Evolutionary conservation across 2,888 invertebrate species (phyloP).

Genomic region (Rhyacophila evoluta): DNA sequence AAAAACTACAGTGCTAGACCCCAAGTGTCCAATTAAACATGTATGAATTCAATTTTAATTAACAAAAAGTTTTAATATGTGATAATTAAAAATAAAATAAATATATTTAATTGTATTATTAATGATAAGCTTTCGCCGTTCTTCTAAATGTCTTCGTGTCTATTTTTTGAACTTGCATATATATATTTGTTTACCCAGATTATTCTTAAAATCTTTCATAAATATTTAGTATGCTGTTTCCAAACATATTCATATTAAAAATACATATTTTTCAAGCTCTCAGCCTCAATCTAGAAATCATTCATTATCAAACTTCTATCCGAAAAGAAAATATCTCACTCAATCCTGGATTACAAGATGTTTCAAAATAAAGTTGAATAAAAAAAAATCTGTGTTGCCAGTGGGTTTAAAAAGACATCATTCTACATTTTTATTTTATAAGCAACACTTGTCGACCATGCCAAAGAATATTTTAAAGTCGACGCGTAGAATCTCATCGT

Average conservation of each 20-base stretch:
- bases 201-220: not conserved
- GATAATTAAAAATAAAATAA: no score
- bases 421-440: not conserved
- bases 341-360: not conserved
- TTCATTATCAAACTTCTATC: not conserved
- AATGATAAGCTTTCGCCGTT: no score
- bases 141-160: no score
- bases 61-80: no score
- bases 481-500: not conserved
- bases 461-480: not conserved
- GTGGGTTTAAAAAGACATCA: not conserved
- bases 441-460: not conserved
- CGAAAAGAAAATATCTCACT: slow-evolving; percentile 8
- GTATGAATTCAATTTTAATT: no score
- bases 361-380: slow-evolving; percentile 6
- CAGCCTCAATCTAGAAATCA: not conserved
- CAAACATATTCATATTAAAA: not conserved
- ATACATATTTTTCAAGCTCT: not conserved
- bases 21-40: no score
- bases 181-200: no score
- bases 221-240: not conserved
- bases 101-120: not conserved
- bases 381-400: not conserved
- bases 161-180: no score
- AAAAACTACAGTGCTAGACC: no score